Conservation (phyloP, 2,113 vertebrate species). For the Orycteropus afer region DNA sequence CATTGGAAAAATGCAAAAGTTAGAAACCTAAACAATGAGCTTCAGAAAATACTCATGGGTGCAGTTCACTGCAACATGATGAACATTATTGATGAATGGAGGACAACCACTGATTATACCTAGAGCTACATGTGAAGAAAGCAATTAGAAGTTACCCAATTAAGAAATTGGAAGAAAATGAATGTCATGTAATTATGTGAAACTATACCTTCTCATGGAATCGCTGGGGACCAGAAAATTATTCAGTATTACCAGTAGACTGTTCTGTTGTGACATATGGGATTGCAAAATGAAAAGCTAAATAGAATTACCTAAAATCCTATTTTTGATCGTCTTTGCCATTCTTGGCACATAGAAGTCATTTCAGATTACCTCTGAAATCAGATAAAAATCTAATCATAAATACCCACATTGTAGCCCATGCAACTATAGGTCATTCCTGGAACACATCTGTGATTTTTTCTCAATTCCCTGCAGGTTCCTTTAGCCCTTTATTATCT, state of each 20-base stretch:
- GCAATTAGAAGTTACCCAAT: constrained; percentile 53
- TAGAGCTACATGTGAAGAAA: constrained; percentile 48
- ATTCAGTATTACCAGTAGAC: background rate
- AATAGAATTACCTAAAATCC: constrained; percentile 50
- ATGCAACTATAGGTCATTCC: background rate
- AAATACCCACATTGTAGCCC: background rate
- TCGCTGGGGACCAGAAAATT: background rate
- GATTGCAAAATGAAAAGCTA: constrained; percentile 36
- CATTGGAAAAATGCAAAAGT: constrained; percentile 44
- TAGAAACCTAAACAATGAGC: constrained; percentile 59
- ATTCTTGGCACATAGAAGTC: constrained; percentile 20
- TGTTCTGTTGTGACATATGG: background rate
- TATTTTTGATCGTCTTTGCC: constrained; percentile 42
- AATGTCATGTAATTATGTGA: constrained; percentile 55
- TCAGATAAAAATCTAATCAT: constrained; percentile 30
- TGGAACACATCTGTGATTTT: background rate
- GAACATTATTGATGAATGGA: constrained; percentile 29
- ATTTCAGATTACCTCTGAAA: constrained; percentile 54
- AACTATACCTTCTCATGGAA: constrained; percentile 27
- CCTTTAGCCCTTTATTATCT: background rate
- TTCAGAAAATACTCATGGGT: constrained; percentile 39
- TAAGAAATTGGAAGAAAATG: constrained; percentile 53
- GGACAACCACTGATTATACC: constrained; percentile 28
- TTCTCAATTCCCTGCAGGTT: background rate
- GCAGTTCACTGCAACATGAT: background rate